Conservation (phyloP, 1,140 invertebrate genomes). For the Heliconius hermathena region DNA sequence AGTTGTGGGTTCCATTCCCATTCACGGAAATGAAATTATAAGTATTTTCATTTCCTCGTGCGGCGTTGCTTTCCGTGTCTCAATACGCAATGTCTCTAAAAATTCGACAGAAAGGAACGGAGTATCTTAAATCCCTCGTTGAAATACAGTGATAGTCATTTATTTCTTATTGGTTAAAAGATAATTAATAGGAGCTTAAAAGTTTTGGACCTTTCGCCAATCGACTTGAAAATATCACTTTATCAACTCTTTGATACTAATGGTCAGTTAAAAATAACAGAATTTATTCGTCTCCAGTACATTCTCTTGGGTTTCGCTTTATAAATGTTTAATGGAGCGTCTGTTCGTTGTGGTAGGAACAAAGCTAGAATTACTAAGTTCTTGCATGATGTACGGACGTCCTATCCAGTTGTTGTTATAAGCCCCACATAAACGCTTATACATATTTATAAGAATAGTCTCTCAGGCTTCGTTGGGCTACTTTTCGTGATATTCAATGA, state of each 20-base stretch:
- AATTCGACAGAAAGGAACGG: too few species aligned
- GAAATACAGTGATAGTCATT: too few species aligned
- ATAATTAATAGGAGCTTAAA: slow-evolving; percentile 54
- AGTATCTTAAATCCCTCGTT: too few species aligned
- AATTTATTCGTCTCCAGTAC: slow-evolving; percentile 11
- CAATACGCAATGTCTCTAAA: too few species aligned
- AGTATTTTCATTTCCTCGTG: too few species aligned
- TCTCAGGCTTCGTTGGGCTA: neutral
- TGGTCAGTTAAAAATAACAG: slow-evolving; percentile 15
- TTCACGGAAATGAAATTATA: too few species aligned
- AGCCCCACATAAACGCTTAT: neutral
- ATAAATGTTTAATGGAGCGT: slow-evolving; percentile 10
- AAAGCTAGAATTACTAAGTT: slow-evolving; percentile 14
- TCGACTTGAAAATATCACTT: slow-evolving; percentile 23
- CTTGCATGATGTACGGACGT: slow-evolving; percentile 11
- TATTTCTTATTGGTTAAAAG: slow-evolving; percentile 35
- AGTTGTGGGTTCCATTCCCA: too few species aligned
- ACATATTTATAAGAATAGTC: slow-evolving; percentile 3
- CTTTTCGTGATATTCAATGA: too few species aligned
- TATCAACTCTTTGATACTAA: slow-evolving; percentile 12
- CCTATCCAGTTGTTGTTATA: slow-evolving; percentile 13
- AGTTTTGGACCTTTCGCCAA: slow-evolving; percentile 32
- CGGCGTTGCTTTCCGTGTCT: too few species aligned
- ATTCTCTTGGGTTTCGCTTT: slow-evolving; percentile 12
- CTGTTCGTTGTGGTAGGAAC: slow-evolving; percentile 5